Percentiles rank a stretch among this genome's conserved stretches.
Evolutionary conservation across 1,140 invertebrate genomes (phyloP).

Genomic region (Bombus confusus): DNA sequence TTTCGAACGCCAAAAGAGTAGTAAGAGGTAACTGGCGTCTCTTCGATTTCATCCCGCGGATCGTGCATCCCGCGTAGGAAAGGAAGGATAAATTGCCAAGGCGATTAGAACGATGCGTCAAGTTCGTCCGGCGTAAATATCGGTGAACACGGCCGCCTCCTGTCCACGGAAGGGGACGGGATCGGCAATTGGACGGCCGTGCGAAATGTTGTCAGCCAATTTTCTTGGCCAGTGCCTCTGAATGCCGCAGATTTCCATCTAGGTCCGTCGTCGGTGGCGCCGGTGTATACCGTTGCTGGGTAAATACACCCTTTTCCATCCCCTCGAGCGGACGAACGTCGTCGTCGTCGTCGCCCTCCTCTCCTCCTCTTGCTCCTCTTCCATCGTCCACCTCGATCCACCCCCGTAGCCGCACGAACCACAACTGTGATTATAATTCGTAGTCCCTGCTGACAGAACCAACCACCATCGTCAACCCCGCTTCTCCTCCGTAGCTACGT

Average conservation of each 20-base stretch:
- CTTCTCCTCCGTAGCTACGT: conserved; percentile 31
- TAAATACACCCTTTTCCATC: conserved; percentile 78
- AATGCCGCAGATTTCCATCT: conserved; percentile 83
- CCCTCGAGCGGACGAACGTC: conserved; percentile 63
- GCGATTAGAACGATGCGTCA: conserved; percentile 44
- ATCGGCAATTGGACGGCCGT: conserved; percentile 75
- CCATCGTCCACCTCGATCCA: conserved; percentile 35
- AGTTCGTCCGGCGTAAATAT: conserved; percentile 60
- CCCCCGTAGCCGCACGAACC: conserved; percentile 68
- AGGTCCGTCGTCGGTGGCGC: conserved; percentile 71
- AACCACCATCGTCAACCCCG: conserved; percentile 58
- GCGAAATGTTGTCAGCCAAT: conserved; percentile 83
- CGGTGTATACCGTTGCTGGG: conserved; percentile 72
- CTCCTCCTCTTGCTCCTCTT: conserved; percentile 37
- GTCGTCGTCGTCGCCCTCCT: conserved; percentile 50
- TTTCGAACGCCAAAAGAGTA: too few relatives aligned
- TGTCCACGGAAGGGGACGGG: conserved; percentile 36
- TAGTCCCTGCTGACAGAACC: conserved; percentile 71
- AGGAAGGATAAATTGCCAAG: not conserved
- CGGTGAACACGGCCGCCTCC: conserved; percentile 25
- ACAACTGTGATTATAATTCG: conserved; percentile 83
- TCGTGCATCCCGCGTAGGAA: not conserved
- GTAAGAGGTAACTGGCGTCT: too few relatives aligned
- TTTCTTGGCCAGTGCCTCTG: conserved; percentile 83
- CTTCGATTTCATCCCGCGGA: not conserved